These are phyloP conservation scores for Amia ocellicauda DNA, from an alignment of 2,113 vertebrate species.

Conservation along the genomic window DNA sequence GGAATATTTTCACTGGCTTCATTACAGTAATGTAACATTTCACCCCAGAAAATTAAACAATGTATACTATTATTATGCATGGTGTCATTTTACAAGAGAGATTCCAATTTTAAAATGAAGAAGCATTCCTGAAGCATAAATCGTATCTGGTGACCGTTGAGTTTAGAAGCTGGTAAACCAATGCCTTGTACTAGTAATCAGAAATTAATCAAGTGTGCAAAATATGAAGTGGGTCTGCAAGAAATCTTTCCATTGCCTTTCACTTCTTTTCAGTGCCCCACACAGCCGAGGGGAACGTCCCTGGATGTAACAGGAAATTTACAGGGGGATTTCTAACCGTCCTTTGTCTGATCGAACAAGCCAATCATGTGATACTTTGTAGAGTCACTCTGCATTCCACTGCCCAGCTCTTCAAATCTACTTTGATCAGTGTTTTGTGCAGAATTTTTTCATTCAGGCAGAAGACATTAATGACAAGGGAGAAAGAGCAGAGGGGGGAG, in stretches of 20 bases:
- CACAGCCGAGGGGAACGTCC: not conserved
- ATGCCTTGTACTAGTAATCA: no score
- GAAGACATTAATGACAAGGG: constrained; percentile 58
- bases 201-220: no score
- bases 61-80: no score
- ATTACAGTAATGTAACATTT: no score
- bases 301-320: not conserved
- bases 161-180: no score
- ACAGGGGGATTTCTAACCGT: constrained; percentile 6
- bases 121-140: no score
- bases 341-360: constrained; percentile 14
- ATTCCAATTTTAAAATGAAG: no score
- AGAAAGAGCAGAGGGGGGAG: constrained; percentile 31
- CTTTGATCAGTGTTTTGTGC: constrained; percentile 64
- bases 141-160: no score
- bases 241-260: not conserved
- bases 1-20: no score
- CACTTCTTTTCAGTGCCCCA: not conserved
- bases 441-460: constrained; percentile 57
- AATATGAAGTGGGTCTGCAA: not conserved
- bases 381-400: constrained; percentile 60
- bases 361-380: constrained; percentile 40
- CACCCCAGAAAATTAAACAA: no score
- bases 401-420: constrained; percentile 47
- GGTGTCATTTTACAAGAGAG: no score